Conservation (phyloP, 1,140 invertebrate genomes). For the Drosophila sp. region DNA sequence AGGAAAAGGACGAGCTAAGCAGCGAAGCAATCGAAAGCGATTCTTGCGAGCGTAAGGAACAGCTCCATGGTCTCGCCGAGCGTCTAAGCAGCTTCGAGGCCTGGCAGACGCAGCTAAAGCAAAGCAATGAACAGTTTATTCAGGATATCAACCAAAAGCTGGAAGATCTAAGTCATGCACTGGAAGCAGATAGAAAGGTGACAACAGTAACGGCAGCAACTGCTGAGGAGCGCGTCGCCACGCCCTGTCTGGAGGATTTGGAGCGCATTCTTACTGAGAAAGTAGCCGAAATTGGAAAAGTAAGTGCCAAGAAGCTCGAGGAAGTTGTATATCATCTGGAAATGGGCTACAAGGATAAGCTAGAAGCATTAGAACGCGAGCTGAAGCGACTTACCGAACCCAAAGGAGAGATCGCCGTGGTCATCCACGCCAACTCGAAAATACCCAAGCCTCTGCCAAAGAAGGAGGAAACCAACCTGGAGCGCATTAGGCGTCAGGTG, state of each 20-base stretch:
- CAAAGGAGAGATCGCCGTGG: background rate
- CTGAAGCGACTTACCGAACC: conserved; percentile 42
- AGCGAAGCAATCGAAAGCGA: conserved; percentile 42
- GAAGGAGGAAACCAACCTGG: conserved; percentile 43
- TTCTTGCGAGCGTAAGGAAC: conserved; percentile 58
- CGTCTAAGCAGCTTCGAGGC: conserved; percentile 65
- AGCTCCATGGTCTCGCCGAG: conserved; percentile 59
- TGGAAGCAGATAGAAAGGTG: conserved; percentile 47
- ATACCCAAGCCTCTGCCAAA: conserved; percentile 62
- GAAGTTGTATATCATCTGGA: conserved; percentile 72
- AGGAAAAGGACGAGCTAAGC: conserved; percentile 69
- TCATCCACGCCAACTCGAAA: conserved; percentile 31
- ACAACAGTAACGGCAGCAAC: conserved; percentile 1
- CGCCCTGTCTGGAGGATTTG: conserved; percentile 67
- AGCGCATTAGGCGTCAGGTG: conserved; percentile 61
- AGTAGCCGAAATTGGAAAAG: conserved; percentile 72
- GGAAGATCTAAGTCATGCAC: conserved; percentile 48
- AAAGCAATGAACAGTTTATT: conserved; percentile 71
- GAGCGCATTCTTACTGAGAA: conserved; percentile 73
- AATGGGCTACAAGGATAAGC: conserved; percentile 70
- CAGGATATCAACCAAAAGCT: conserved; percentile 69
- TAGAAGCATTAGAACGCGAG: conserved; percentile 67
- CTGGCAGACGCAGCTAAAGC: conserved; percentile 64
- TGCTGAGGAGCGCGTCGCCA: conserved; percentile 35
- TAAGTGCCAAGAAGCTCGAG: conserved; percentile 67